Percentiles rank a stretch among this genome's conserved stretches.
phyloP scores from a whole-genome alignment of 2,888 invertebrate species.

The Dryocosmus kuriphilus region DNA sequence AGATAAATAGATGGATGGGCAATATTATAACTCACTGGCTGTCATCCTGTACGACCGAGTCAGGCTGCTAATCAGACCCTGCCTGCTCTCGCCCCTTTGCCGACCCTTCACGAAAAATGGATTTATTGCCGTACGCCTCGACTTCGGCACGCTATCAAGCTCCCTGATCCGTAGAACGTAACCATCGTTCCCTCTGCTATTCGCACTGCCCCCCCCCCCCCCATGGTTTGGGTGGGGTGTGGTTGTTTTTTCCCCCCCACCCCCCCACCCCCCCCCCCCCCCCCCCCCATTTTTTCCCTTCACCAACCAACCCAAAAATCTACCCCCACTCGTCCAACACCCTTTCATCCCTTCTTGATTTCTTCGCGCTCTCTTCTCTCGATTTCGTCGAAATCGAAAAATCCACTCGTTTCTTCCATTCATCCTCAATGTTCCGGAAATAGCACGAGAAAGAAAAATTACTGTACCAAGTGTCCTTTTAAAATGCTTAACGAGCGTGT shows the following conservation, averaged over 20 bases:
- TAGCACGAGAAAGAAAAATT: neutral
- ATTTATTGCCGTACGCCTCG: slow-evolving; percentile 78
- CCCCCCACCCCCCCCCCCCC: slow-evolving; percentile 58
- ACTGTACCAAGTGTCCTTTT: neutral
- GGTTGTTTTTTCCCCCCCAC: no score
- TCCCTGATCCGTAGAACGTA: slow-evolving; percentile 77
- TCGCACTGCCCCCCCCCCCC: slow-evolving; percentile 61
- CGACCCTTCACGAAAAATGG: slow-evolving; percentile 78
- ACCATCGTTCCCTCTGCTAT: slow-evolving; percentile 66
- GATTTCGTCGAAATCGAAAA: neutral
- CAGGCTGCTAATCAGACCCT: slow-evolving; percentile 78
- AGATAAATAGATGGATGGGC: slow-evolving; percentile 78
- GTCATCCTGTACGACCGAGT: slow-evolving; percentile 78
- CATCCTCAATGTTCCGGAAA: slow-evolving; percentile 13
- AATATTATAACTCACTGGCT: slow-evolving; percentile 78
- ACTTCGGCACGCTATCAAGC: slow-evolving; percentile 78
- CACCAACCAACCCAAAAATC: slow-evolving; percentile 55
- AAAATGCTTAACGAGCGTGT: neutral
- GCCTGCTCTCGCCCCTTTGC: slow-evolving; percentile 68
- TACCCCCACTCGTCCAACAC: slow-evolving; percentile 46
- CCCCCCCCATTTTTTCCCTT: slow-evolving; percentile 60
- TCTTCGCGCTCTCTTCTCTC: slow-evolving; percentile 22
- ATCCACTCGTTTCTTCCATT: slow-evolving; percentile 13
- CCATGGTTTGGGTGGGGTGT: no score
- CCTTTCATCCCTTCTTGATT: slow-evolving; percentile 34